Percentiles rank a stretch among this genome's conserved stretches.
phyloP scores from a whole-genome alignment of 2,888 invertebrate species.

The Therioaphis trifolii region DNA sequence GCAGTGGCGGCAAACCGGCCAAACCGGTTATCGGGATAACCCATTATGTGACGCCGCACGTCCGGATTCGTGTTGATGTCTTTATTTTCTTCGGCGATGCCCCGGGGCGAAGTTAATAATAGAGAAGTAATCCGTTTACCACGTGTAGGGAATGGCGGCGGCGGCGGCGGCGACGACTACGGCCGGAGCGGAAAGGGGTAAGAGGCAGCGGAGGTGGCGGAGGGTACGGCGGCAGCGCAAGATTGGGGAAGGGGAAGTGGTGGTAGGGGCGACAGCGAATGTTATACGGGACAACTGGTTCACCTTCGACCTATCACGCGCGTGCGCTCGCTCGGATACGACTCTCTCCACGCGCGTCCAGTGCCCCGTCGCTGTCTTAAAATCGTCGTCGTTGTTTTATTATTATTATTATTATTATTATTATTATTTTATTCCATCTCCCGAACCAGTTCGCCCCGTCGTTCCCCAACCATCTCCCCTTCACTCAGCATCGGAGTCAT shows the following conservation, averaged over 20 bases:
- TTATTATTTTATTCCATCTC: neutral
- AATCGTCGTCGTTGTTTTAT: too few relatives aligned
- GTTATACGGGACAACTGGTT: constrained; percentile 45
- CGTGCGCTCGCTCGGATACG: neutral
- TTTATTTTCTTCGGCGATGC: constrained; percentile 53
- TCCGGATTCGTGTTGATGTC: constrained; percentile 60
- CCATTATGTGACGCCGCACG: constrained; percentile 62
- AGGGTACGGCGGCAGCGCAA: neutral
- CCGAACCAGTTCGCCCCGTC: neutral
- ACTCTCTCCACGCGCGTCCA: neutral
- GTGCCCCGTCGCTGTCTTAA: too few relatives aligned
- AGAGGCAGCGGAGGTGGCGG: neutral
- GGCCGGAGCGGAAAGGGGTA: neutral
- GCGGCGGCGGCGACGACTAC: neutral
- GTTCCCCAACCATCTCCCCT: neutral
- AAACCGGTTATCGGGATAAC: constrained; percentile 57
- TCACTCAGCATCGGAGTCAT: neutral
- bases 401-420: neutral
- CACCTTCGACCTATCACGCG: constrained; percentile 57
- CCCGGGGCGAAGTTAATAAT: constrained; percentile 59
- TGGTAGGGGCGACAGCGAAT: too few relatives aligned
- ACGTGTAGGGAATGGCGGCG: neutral
- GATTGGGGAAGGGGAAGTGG: too few relatives aligned
- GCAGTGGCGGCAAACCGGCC: constrained; percentile 43
- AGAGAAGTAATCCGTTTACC: constrained; percentile 62